Evolutionary conservation across 30 jellyfish, hydroid and myxozoan species (phyloP).

Genomic region (Aurelia aurita complex sp. Pacific): DNA sequence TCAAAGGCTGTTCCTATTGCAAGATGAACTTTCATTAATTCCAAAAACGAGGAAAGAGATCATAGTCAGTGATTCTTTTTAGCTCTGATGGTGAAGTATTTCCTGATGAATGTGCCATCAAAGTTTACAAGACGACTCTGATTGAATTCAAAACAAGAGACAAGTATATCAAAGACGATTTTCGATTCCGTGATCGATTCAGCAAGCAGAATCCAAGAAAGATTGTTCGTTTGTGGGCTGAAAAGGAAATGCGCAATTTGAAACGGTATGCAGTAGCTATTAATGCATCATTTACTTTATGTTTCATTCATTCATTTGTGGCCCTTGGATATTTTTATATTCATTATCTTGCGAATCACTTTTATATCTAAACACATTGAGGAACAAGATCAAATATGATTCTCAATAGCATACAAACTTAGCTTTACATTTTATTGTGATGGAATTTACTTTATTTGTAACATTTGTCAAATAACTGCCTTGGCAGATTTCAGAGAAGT

Average conservation of each 20-base stretch:
- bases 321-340: too few species aligned
- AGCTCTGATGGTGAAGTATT: conserved; percentile 71
- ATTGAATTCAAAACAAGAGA: conserved; percentile 95
- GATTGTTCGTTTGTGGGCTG: conserved; percentile 94
- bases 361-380: too few species aligned
- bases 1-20: too few species aligned
- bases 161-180: conserved; percentile 95
- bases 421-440: too few species aligned
- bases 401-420: too few species aligned
- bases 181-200: conserved; percentile 89
- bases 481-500: too few species aligned
- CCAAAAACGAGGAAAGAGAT: background rate
- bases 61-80: background rate
- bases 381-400: too few species aligned
- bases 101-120: conserved; percentile 93
- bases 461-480: too few species aligned
- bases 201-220: conserved; percentile 96
- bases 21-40: background rate
- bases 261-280: conserved; percentile 38
- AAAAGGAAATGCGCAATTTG: conserved; percentile 92
- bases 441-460: too few species aligned
- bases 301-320: too few species aligned
- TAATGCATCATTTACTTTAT: too few species aligned
- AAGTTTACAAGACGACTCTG: conserved; percentile 92
- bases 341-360: too few species aligned